These are phyloP conservation scores for Epirrita christyi DNA, from an alignment of 2,888 invertebrate genomes.

Conservation along the genomic window DNA sequence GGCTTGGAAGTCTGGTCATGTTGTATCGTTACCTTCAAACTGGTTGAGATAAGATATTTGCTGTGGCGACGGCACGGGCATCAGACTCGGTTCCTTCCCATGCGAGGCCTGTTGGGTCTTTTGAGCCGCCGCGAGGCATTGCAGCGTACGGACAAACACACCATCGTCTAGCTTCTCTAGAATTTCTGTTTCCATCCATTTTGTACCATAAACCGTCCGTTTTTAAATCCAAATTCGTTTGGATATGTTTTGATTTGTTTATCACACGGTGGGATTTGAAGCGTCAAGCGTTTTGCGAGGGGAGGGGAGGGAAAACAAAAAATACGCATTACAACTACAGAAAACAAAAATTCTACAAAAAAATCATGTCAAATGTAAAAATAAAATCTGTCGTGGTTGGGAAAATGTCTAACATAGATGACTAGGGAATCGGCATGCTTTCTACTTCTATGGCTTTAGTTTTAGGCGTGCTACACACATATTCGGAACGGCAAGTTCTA, in stretches of 20 bases:
- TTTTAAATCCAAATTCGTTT: slow-evolving; percentile 16
- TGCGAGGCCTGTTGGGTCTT: slow-evolving; percentile 75
- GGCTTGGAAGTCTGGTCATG: slow-evolving; percentile 51
- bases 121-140: slow-evolving; percentile 83
- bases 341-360: slow-evolving; percentile 65
- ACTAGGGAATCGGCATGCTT: slow-evolving; percentile 64
- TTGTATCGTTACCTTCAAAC: slow-evolving; percentile 89
- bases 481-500: no score
- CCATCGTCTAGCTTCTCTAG: slow-evolving; percentile 82
- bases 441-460: slow-evolving; percentile 78
- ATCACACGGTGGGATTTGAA: slow-evolving; percentile 81
- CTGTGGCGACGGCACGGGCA: slow-evolving; percentile 98
- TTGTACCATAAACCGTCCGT: slow-evolving; percentile 18
- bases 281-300: slow-evolving; percentile 82
- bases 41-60: slow-evolving; percentile 98
- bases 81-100: slow-evolving; percentile 94
- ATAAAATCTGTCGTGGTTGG: slow-evolving; percentile 72
- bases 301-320: slow-evolving; percentile 78
- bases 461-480: slow-evolving; percentile 6
- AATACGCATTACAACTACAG: slow-evolving; percentile 85
- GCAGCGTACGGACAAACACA: slow-evolving; percentile 82
- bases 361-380: slow-evolving; percentile 34
- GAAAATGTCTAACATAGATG: slow-evolving; percentile 82
- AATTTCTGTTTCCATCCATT: slow-evolving; percentile 62
- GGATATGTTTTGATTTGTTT: slow-evolving; percentile 59